Percentiles rank a stretch among this genome's conserved stretches.
Evolutionary conservation across 1,140 invertebrate genomes (phyloP).

Genomic region (Stegodyphus mimosarum): DNA sequence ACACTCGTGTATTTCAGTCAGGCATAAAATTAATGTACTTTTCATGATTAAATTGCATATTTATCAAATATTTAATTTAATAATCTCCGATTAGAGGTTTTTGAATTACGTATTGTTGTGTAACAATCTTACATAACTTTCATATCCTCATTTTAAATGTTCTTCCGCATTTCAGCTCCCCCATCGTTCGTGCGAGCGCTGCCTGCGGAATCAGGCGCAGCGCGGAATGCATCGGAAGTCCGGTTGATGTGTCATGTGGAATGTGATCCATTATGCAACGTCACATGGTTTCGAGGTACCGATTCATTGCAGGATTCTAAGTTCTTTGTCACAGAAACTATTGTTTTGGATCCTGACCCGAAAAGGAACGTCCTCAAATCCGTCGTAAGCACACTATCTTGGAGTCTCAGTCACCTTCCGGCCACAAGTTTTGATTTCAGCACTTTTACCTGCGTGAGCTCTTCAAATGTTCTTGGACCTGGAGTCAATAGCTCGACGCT

Average conservation of each 20-base stretch:
- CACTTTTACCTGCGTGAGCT: conserved; percentile 84
- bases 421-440: conserved; percentile 40
- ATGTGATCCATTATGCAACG: conserved; percentile 82
- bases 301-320: conserved; percentile 55
- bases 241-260: conserved; percentile 87
- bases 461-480: conserved; percentile 77
- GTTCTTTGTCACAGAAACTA: conserved; percentile 72
- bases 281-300: conserved; percentile 82
- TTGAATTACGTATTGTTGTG: too few species aligned
- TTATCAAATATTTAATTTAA: too few species aligned
- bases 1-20: too few species aligned
- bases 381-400: conserved; percentile 82
- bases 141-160: not conserved
- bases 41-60: too few species aligned
- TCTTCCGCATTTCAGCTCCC: conserved; percentile 73
- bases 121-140: too few species aligned
- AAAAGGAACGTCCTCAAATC: conserved; percentile 85
- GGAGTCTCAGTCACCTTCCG: conserved; percentile 75
- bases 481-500: conserved; percentile 82
- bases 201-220: conserved; percentile 79
- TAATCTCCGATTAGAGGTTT: too few species aligned
- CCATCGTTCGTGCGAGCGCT: conserved; percentile 86
- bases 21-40: too few species aligned
- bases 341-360: conserved; percentile 75
- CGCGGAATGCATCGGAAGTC: conserved; percentile 72